These are phyloP conservation scores for Sinonovacula constricta DNA, from an alignment of 1,140 invertebrate genomes.

Conservation along the genomic window DNA sequence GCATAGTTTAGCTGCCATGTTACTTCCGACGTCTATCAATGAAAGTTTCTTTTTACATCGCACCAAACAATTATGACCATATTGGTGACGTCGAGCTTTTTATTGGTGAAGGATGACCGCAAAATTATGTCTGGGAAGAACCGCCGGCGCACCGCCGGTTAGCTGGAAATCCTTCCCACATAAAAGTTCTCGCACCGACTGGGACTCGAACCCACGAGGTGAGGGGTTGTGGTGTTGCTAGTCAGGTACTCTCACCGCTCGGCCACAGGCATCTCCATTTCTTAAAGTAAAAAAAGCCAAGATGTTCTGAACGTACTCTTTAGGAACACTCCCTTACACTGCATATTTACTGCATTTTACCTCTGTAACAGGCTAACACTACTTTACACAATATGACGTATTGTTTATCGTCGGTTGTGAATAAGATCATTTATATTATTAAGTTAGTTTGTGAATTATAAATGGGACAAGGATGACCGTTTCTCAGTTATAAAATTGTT, in stretches of 20 bases:
- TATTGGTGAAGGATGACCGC: background rate
- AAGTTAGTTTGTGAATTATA: no score
- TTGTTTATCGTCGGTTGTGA: background rate
- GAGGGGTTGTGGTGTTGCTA: background rate
- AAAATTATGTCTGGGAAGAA: background rate
- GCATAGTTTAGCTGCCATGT: no score
- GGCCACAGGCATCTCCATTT: no score
- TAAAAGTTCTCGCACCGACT: background rate
- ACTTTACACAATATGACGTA: no score
- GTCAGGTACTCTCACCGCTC: background rate
- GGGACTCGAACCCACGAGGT: background rate
- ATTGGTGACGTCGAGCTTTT: background rate
- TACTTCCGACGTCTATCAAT: no score
- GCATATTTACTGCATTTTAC: background rate
- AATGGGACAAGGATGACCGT: no score
- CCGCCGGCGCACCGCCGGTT: background rate
- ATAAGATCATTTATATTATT: background rate
- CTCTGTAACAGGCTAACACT: no score
- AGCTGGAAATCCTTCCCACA: background rate
- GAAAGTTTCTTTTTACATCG: no score
- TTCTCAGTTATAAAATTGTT: no score
- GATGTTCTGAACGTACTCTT: background rate
- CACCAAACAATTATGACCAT: no score
- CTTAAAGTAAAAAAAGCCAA: no score
- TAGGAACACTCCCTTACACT: background rate